Evolutionary conservation across 2,113 vertebrate genomes (phyloP).

Genomic region (Gavia stellata): DNA sequence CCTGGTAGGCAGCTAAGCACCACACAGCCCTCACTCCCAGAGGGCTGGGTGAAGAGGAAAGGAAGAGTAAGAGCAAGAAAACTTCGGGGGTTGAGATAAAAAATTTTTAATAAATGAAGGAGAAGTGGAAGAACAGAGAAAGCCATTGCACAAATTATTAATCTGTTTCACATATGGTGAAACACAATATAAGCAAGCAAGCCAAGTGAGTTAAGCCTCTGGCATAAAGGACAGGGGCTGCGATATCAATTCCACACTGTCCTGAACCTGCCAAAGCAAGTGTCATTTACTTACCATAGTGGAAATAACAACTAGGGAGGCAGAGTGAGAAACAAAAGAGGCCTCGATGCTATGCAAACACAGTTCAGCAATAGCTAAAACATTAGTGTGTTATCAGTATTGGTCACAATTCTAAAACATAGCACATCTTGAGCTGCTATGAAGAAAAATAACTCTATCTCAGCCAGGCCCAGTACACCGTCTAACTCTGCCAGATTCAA

Average conservation of each 20-base stretch:
- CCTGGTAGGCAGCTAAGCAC: background rate
- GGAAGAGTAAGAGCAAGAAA: background rate
- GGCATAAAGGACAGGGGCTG: background rate
- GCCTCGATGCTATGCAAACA: background rate
- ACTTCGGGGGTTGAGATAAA: background rate
- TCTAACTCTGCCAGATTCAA: background rate
- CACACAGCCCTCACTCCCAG: background rate
- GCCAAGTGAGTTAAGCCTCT: background rate
- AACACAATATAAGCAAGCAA: background rate
- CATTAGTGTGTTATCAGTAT: background rate
- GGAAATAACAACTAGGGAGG: background rate
- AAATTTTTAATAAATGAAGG: background rate
- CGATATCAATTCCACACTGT: background rate
- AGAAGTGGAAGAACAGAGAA: background rate
- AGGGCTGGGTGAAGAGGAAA: background rate
- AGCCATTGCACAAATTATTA: background rate
- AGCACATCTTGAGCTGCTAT: background rate
- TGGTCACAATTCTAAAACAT: background rate
- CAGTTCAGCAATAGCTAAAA: background rate
- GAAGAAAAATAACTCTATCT: background rate
- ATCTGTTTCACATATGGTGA: no score
- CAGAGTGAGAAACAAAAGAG: background rate
- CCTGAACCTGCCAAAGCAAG: background rate
- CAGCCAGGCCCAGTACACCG: background rate
- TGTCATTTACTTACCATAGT: background rate